Evolutionary conservation across 2,113 vertebrate species (phyloP).

Genomic region (Lepidothrix coronata): DNA sequence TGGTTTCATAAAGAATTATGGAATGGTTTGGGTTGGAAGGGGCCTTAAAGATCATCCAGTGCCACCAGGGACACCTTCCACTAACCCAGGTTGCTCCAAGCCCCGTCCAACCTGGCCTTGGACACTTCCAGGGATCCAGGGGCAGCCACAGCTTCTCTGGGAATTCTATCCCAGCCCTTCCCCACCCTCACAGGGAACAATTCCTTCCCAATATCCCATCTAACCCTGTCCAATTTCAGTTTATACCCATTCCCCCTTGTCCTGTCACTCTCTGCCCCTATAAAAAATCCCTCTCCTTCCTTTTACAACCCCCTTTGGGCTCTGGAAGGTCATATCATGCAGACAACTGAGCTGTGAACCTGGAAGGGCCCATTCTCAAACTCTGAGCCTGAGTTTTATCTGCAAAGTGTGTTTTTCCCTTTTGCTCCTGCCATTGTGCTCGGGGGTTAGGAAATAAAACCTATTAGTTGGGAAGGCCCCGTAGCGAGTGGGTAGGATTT

Average conservation of each 20-base stretch:
- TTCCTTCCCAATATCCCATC: not conserved
- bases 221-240: fast-evolving
- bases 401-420: not conserved
- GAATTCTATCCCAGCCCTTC: fast-evolving
- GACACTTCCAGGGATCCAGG: not conserved
- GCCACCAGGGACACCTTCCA: not conserved
- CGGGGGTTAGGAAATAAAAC: not conserved
- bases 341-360: not conserved
- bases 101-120: not conserved
- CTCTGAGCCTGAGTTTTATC: not conserved
- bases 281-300: not conserved
- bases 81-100: not conserved
- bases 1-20: not conserved
- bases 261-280: not conserved
- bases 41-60: fast-evolving
- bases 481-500: not conserved
- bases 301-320: not conserved
- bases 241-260: not conserved
- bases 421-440: not conserved
- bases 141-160: not conserved
- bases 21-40: not conserved
- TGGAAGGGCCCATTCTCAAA: not conserved
- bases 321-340: not conserved
- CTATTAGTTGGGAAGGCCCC: not conserved
- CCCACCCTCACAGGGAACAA: not conserved